Evolutionary conservation across 2,888 invertebrate genomes (phyloP), one percentile per base, ranked within the genome.

Genomic region (Seira musarum): DNA sequence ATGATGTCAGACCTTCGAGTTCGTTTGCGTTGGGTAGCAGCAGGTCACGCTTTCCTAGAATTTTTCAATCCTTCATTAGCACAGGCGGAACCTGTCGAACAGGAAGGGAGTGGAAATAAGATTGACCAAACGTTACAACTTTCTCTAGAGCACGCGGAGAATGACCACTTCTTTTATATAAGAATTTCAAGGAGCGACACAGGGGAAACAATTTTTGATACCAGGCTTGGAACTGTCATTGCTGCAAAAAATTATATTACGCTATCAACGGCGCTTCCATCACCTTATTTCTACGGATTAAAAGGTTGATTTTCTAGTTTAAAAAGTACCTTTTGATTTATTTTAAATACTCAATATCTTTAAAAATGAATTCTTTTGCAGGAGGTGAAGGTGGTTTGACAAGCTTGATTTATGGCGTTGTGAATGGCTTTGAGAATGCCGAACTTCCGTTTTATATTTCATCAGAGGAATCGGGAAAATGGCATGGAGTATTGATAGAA

Each of bases 401-500:
- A 10, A 70, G 72, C 1, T 21, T 73, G 6, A 85, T 79, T 5
- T 82, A 80, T 21, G 81, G 79, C 24, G 76, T 82, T 0, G 67
- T 86, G 1, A 85, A 83, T 65, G 80, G 81, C 0, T 83, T 83
- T 71, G 83, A 83, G 67, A 84, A 73, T 70, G 72, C 80, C 5
- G 85, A 86, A 65, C 60, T 84, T 3, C 88, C 89, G 0, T 87
- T 88, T 71, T 87, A 88, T 78, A 82, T 88, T 63, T 86, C 87
- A n/a, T 63, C 87, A 2, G 88, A 91, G 87, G 86, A 88, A 0
- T 90, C 91, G 73, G 90, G 89, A 0, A 88, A 89, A 0, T 92
- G 91, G 84, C 92, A 92, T 86, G 93, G 92, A 0, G 86, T 92
- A 10, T 85, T 91, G 15, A 88, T 93, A 10, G 90, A 91, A 40